Base-by-base conservation (phyloP, 1,140 invertebrate genomes). In the Adelges cooleyi region DNA sequence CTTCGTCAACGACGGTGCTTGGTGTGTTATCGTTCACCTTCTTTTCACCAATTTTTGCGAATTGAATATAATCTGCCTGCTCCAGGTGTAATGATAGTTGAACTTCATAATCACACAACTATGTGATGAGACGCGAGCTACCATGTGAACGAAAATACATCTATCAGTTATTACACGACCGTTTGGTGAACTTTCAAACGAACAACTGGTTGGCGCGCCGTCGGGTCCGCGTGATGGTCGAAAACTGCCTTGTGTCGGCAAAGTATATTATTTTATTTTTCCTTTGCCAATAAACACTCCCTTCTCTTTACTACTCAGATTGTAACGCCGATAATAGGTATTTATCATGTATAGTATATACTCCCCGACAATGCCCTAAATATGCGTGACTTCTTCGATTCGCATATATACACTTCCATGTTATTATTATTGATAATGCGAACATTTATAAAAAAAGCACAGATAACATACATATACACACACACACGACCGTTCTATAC, bases 31-130 rank as follows among this genome's bases (percentile, higher is more conserved):
- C 18, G 51, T 70, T 80, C 78, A 79, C 79, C 87, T 87, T 87
- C 87, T 87, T 77, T 90, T 90, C 69, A 90, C 87, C 71, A 90
- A 80, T 79, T 90, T 90, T 75, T 90, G 86, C 74, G 87, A 89
- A 77, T 89, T 89, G 77, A 90, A 84, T 77, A 90, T 86, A 77
- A 90, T 90, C 77, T 89, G 86, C 78, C 85, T 84, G 77, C 87
- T 89, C 87, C 87, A 90, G 78, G 86, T 87, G 81, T 86, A 89
- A 74, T 82, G 83, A 81, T 89, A 89, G 78, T 81, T 82, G 84
- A 82, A 87, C 85, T 78, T 80, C 77, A 78, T 77, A 73, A 74
- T 67, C 56, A 62, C 56, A 62, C 56, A 46, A 62, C 56, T 62
- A 62, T 48, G 56, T 62, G 56, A 62, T 62, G 18, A 40, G 23